phyloP scores from a whole-genome alignment of 2,888 invertebrate genomes.

The Diarsia mendica region DNA sequence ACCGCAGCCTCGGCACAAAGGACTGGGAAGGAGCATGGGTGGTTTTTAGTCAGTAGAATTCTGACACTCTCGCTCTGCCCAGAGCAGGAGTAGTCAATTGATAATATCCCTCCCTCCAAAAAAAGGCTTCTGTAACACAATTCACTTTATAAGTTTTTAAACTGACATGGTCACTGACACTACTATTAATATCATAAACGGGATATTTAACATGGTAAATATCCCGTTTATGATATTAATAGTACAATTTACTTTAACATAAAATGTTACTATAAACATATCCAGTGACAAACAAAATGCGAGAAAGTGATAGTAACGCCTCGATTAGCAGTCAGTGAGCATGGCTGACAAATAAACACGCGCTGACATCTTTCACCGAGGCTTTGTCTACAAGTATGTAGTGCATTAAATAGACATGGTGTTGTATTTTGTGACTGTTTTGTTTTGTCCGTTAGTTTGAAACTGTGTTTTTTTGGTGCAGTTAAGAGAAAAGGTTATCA shows the following conservation, averaged over 20 bases:
- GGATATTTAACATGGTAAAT: no score
- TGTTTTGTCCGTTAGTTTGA: slow-evolving; percentile 7
- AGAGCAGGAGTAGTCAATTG: no score
- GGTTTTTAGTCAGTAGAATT: no score
- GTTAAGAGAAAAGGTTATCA: background rate
- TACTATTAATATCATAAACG: no score
- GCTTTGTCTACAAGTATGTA: slow-evolving; percentile 56
- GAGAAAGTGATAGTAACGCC: slow-evolving; percentile 49
- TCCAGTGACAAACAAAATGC: slow-evolving; percentile 39
- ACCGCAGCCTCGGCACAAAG: no score
- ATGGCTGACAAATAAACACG: slow-evolving; percentile 62
- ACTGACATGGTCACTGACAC: no score
- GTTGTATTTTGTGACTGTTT: background rate
- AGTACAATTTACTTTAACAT: background rate
- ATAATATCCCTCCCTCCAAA: no score
- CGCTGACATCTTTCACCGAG: slow-evolving; percentile 41
- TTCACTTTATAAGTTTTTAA: no score
- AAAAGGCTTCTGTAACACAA: no score
- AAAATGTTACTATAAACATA: slow-evolving; percentile 26
- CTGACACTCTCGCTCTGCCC: no score
- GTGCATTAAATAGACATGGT: slow-evolving; percentile 33
- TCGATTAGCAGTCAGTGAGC: slow-evolving; percentile 65
- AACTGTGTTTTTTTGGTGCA: background rate
- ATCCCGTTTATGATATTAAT: no score
- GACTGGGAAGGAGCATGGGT: no score